Evolutionary conservation across 2,888 invertebrate genomes (phyloP).

Genomic region (Argyresthia goedartella): DNA sequence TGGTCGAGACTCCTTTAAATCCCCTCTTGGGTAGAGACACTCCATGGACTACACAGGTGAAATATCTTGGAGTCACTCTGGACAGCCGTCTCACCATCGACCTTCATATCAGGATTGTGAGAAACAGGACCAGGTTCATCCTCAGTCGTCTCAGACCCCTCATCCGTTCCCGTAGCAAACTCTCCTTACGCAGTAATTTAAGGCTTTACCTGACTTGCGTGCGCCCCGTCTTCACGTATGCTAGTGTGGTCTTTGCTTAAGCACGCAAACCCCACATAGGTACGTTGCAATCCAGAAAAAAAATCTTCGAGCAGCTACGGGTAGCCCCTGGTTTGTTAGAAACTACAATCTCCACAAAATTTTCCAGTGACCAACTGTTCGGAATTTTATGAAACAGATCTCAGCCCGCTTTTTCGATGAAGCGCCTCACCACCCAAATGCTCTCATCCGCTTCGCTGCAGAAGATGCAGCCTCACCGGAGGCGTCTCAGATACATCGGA

Average conservation of each 20-base stretch:
- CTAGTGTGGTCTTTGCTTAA: neutral
- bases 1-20: neutral
- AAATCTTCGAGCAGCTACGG: neutral
- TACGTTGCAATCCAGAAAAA: neutral
- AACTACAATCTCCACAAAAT: neutral
- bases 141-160: neutral
- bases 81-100: neutral
- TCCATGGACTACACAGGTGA: too few relatives aligned
- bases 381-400: too few relatives aligned
- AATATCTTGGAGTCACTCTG: too few relatives aligned
- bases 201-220: neutral
- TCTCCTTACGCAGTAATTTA: neutral
- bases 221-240: neutral
- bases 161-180: neutral
- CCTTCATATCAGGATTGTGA: too few relatives aligned
- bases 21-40: neutral
- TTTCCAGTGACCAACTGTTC: neutral
- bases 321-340: neutral
- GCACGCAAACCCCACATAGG: neutral
- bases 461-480: neutral
- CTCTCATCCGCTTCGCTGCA: neutral
- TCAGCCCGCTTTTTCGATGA: neutral
- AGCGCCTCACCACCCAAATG: neutral
- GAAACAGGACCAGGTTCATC: neutral
- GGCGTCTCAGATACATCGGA: neutral